These are phyloP conservation scores for Olivierus martensii DNA, from an alignment of 1,140 invertebrate species.

Conservation along the genomic window DNA sequence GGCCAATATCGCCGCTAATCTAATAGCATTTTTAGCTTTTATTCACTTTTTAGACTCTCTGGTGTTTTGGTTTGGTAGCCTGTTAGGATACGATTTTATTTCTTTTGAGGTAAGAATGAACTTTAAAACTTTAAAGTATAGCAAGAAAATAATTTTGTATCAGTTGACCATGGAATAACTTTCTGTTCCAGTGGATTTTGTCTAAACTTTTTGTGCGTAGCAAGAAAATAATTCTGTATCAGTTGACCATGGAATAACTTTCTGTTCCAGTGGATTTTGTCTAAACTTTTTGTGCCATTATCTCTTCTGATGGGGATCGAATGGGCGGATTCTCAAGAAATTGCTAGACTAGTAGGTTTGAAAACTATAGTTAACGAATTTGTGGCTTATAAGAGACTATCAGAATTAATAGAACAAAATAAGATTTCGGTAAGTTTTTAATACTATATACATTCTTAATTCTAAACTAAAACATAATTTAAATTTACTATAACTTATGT, in stretches of 20 bases:
- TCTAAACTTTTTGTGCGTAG: conserved; percentile 70
- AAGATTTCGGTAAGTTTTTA: conserved; percentile 42
- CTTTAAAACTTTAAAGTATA: background rate
- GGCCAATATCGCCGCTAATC: conserved; percentile 73
- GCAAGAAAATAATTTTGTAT: background rate
- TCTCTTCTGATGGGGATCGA: conserved; percentile 67
- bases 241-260: background rate
- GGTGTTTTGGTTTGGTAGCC: conserved; percentile 57
- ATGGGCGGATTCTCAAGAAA: conserved; percentile 55
- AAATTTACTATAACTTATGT: no score
- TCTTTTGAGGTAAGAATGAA: conserved; percentile 31
- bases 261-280: conserved; percentile 50
- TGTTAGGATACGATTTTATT: conserved; percentile 47
- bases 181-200: conserved; percentile 47
- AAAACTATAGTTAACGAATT: conserved; percentile 90
- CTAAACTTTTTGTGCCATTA: conserved; percentile 73
- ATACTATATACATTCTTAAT: background rate
- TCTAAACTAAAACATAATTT: no score
- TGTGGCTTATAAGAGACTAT: conserved; percentile 66
- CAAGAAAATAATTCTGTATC: background rate
- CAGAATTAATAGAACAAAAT: conserved; percentile 41
- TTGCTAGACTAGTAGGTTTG: conserved; percentile 66
- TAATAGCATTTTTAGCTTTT: conserved; percentile 81
- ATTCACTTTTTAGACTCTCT: conserved; percentile 67
- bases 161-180: background rate